Evolutionary conservation across 2,797 vertebrate genomes (phyloP), one percentile per base, ranked within the genome.

Genomic region (Leptoclinus maculatus): DNA sequence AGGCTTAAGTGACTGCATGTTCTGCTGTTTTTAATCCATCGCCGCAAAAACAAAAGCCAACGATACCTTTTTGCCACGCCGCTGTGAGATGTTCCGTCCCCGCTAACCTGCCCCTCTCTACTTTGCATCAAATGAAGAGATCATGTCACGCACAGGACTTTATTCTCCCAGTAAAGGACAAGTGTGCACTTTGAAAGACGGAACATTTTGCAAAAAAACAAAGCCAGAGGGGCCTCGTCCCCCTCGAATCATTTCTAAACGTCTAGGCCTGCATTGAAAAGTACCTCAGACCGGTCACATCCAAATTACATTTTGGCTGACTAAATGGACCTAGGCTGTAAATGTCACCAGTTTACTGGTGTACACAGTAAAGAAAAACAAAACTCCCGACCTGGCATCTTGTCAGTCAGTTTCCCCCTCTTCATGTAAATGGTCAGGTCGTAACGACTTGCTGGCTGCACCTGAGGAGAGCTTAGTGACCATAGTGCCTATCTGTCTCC

Each of bases 1-100:
- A 99, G 94, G 97, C 98, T 89, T 99, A 88, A 96, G 54, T 7
- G 62, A 80, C 83, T 43, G 70, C 83, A 79, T 74, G 80, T 59
- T 71, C 79, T 27, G 74, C 83, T 78, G 60, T 79, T 68, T 80
- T 70, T 21, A 1, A 47, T 78, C 76, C 80, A 64, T 78, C 66
- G 14, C 66, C 7, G 41, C 79, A 47, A 10, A 34, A 69, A 78
- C 62, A 3, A 91, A 32, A 82, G 75, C 80, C 87, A 79, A 82
- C 80, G 38, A 45, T 62, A 83, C 73, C 69, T 45, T 60, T 65
- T 80, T 71, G 83, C 80, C 74, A 62, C 59, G 49, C 85, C 81
- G 73, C 89, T 66, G 51, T 78, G 76, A 92, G 77, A 82, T 80
- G 83, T 73, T 73, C 74, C 66, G 79, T 83, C 70, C 76, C 76